A percentile compares a stretch with the other conserved stretches of the same genome.
These are phyloP conservation scores for Rhinogobius similis DNA, from an alignment of 2,113 vertebrate species.

Conservation along the genomic window DNA sequence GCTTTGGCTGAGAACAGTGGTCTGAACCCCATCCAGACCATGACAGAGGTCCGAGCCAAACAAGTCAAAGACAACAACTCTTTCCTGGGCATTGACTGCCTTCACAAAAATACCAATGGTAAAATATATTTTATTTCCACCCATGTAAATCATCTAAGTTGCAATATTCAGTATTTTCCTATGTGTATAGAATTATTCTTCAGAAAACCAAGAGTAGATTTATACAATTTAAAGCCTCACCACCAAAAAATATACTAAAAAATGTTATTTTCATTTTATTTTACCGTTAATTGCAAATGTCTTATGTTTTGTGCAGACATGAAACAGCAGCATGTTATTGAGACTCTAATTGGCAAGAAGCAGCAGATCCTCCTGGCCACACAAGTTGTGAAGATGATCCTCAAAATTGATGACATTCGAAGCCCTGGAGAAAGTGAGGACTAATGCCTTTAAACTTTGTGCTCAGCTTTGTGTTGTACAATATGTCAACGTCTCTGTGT, in stretches of 20 bases:
- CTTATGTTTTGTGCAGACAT: slow-evolving; percentile 82
- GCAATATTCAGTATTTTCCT: too few relatives aligned
- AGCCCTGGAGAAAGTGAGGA: slow-evolving; percentile 92
- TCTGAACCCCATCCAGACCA: slow-evolving; percentile 94
- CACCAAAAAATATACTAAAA: too few relatives aligned
- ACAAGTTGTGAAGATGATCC: slow-evolving; percentile 97
- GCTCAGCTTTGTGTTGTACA: slow-evolving; percentile 20
- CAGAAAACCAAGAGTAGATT: too few relatives aligned
- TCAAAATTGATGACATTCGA: slow-evolving; percentile 97
- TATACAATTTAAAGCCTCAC: too few relatives aligned
- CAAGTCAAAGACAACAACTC: slow-evolving; percentile 91
- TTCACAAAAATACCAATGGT: slow-evolving; percentile 92
- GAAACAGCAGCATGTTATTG: slow-evolving; percentile 96
- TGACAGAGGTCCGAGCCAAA: slow-evolving; percentile 90
- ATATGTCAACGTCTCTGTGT: slow-evolving; percentile 27
- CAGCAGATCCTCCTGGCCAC: slow-evolving; percentile 95
- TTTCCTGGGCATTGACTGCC: slow-evolving; percentile 92
- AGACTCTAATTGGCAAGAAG: slow-evolving; percentile 97
- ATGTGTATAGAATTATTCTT: too few relatives aligned
- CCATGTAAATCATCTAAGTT: too few relatives aligned
- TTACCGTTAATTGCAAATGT: background rate
- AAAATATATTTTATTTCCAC: slow-evolving; percentile 28
- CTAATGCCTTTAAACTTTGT: slow-evolving; percentile 54
- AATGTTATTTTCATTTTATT: too few relatives aligned
- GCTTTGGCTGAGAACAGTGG: slow-evolving; percentile 94